These are phyloP conservation scores for Dascyllus trimaculatus DNA, from an alignment of 2,113 vertebrate species.

Conservation along the genomic window DNA sequence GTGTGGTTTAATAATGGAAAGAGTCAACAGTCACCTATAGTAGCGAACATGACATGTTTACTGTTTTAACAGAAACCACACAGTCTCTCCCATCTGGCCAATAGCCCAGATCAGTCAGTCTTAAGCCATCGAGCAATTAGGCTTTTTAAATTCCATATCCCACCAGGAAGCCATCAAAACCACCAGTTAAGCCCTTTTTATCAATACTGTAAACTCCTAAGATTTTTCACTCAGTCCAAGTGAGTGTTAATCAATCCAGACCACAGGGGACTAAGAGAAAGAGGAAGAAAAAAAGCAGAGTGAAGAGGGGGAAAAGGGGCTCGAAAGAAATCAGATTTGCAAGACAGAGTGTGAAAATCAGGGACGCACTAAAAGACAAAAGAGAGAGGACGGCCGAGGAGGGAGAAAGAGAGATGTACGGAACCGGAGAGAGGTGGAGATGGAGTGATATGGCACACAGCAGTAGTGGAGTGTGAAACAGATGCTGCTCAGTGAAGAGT, in stretches of 20 bases:
- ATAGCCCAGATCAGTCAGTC: conserved; percentile 15
- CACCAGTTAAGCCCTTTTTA: conserved; percentile 35
- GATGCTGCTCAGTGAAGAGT: conserved; percentile 74
- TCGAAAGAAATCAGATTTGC: conserved; percentile 27
- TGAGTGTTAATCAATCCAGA: conserved; percentile 49
- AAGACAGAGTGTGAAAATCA: conserved; percentile 34
- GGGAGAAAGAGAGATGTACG: conserved; percentile 26
- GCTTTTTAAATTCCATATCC: conserved; percentile 28
- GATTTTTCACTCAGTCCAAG: conserved; percentile 46
- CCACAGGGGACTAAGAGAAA: background rate
- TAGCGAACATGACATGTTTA: background rate
- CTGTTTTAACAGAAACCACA: conserved; percentile 11
- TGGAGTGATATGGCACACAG: conserved; percentile 67
- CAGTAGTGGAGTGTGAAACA: conserved; percentile 79
- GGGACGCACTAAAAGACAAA: conserved; percentile 36
- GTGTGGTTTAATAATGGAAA: no score
- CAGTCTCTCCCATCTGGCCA: conserved; percentile 19
- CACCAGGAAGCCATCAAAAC: conserved; percentile 36
- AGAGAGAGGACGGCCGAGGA: conserved; percentile 35
- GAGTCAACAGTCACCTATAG: background rate
- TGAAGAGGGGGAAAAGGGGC: no score
- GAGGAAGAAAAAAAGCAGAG: background rate
- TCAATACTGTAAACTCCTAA: conserved; percentile 50
- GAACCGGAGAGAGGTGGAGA: conserved; percentile 51
- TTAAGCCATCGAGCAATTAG: conserved; percentile 37